Evolutionary conservation across 2,888 invertebrate genomes (phyloP).

Genomic region (Cyclophora punctaria): DNA sequence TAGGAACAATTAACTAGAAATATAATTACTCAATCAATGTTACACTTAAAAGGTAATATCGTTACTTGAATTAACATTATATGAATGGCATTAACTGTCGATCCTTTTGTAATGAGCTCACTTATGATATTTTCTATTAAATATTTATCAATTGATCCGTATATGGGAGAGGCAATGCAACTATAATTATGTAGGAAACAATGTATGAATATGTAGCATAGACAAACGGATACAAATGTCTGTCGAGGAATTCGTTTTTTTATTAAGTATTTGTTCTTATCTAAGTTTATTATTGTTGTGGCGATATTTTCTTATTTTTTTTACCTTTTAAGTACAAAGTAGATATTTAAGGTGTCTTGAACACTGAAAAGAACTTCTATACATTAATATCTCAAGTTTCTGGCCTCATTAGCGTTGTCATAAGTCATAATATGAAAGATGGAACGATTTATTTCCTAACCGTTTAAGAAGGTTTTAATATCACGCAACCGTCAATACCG

Average conservation of each 20-base stretch:
- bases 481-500: constrained; percentile 6
- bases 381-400: too few species aligned
- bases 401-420: too few species aligned
- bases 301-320: too few species aligned
- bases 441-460: background rate
- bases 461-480: constrained; percentile 10
- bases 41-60: constrained; percentile 13
- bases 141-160: constrained; percentile 7
- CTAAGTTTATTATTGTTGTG: too few species aligned
- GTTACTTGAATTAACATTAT: constrained; percentile 11
- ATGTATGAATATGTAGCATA: too few species aligned
- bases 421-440: background rate
- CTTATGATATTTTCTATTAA: constrained; percentile 3
- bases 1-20: background rate
- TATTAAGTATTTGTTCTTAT: too few species aligned
- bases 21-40: constrained; percentile 13
- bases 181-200: constrained; percentile 1
- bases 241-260: too few species aligned
- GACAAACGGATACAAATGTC: too few species aligned
- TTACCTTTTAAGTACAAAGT: too few species aligned
- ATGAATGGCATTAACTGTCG: constrained; percentile 8
- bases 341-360: too few species aligned
- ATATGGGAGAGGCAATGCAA: constrained; percentile 4
- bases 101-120: constrained; percentile 6
- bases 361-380: too few species aligned